Base-by-base conservation (phyloP, 2,113 vertebrate species). In the Apodemus sylvaticus region DNA sequence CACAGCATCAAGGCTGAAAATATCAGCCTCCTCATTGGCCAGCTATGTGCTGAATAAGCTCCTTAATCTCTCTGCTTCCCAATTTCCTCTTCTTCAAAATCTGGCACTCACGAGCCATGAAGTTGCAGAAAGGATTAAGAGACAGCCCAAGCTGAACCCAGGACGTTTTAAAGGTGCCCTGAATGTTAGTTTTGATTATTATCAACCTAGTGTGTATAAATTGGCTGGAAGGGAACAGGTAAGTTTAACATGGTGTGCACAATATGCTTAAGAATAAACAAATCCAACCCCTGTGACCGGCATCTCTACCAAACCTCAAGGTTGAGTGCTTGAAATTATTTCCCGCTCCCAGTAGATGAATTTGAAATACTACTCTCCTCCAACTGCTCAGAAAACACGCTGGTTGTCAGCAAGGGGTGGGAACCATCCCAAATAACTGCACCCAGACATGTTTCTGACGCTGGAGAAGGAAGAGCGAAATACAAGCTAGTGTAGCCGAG, bases 201-300 rank as follows among this genome's bases (percentile, higher is more conserved):
- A 96, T 90, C 64, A 79, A 90, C 53, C 2, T 2, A 90, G 22
- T 93, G 83, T 77, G 45, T 91, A 55, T 77, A 91, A 94, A 53
- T 42, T 58, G 58, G 34, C 58, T 92, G 78, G 83, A 93, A 94
- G 51, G 64, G n/a, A 48, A 36, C 36, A 87, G 83, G 70, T 91
- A 87, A 86, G 86, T 79, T 96, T 95, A 85, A 90, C 34, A 34
- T 26, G 11, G 64, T 74, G 29, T 19, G n/a, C 92, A 78, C 45
- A 86, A 87, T 93, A 88, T 62, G 31, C 76, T 96, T 71, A 88
- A 96, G 96, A 95, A 97, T 87, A 95, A 96, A 77, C 45, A 77
- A 62, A 96, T 89, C 24, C 51, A 77, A 88, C 92, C 19, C 82
- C 66, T 86, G 70, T 94, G 70, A 91, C 77, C 74, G 81, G 60